Base-by-base conservation (phyloP, 2,888 invertebrate genomes). In the Tryphoninae sp. region DNA sequence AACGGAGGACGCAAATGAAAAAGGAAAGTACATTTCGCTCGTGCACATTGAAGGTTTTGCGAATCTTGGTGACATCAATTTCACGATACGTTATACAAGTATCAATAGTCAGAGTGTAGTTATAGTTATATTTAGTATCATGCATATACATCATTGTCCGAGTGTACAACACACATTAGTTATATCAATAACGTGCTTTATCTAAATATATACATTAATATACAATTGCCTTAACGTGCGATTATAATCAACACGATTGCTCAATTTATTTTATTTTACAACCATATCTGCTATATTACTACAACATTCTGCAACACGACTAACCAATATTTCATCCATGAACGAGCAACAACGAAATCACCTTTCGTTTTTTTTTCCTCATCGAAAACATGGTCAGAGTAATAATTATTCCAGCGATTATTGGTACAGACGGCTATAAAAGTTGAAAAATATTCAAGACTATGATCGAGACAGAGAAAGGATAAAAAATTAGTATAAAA, bases 21-120 rank as follows among this genome's bases (percentile, higher is more conserved):
- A 72, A 71, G 74, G 73, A 76, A 77, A 71, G 74, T 82, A 80
- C 67, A 75, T 78, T 82, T 81, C 73, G 73, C 80, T 81, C 84
- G 83, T 84, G 83, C 71, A 82, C 83, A 83, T 81, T 80, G 82
- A 78, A 80, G 80, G 76, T 81, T 78, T 62, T 71, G 53, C 61
- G 72, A 78, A 65, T 62, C 51, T 69, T 78, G 71, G 33, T 33
- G 23, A 71, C 62, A 71, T 64, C 49, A 45, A 62, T 77, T 55
- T 69, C 55, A 62, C 61, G 55, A 69, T 77, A 77, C 67, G 64
- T 45, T 49, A 19, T 19, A 62, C 53, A 26, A 42, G 49, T 64
- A 33, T 33, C 33, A 6, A 6, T 33, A 33, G 33, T 33, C 7
- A 69, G 11, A 23, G 62, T 64, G 6, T 42, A 51, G n/a, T 9